Evolutionary conservation across 2,888 invertebrate genomes (phyloP), one percentile per base, ranked within the genome.

Genomic region (Acanthosepion pharaonis): DNA sequence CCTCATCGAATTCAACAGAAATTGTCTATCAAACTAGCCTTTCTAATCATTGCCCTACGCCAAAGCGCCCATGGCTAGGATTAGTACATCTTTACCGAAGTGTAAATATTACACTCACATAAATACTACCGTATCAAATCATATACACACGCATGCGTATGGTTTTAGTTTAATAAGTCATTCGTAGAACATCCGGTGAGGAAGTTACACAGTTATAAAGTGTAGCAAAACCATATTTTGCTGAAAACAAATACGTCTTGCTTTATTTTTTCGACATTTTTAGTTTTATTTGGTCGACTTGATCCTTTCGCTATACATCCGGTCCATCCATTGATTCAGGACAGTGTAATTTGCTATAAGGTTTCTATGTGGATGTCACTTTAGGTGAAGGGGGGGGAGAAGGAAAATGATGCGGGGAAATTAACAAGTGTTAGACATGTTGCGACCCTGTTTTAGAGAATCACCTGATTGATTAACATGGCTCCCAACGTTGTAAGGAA

Each of bases 161-260:
- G 78, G 78, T 28, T 28, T 78, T 78, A n/a, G 78, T 9, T n/a
- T 78, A 78, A 78, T 78, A 78, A n/a, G 28, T 78, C 78, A 78
- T 78, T 78, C n/a, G 78, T n/a, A n/a, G 8, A n/a, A 78, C 78
- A 78, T 78, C 78, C 78, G 28, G 78, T n/a, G 8, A 28, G 78
- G 78, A 78, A 78, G 78, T 78, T 78, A 78, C 78, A 78, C n/a
- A n/a, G n/a, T 78, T 78, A 78, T 78, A 78, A 78, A 78, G n/a
- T 78, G n/a, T 78, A 9, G 28, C n/a, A 78, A n/a, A 78, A 28
- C 8, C n/a, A 78, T 78, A n/a, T 78, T 78, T 78, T 78, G n/a
- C n/a, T 78, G 78, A 78, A 78, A 78, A 78, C 8, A 78, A 78
- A 78, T n/a, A 78, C 9, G 28, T n/a, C 3, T n/a, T 78, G 28